Evolutionary conservation across 2,888 invertebrate species (phyloP), one percentile per base, ranked within the genome.

Genomic region (Zygogramma bicolorata): DNA sequence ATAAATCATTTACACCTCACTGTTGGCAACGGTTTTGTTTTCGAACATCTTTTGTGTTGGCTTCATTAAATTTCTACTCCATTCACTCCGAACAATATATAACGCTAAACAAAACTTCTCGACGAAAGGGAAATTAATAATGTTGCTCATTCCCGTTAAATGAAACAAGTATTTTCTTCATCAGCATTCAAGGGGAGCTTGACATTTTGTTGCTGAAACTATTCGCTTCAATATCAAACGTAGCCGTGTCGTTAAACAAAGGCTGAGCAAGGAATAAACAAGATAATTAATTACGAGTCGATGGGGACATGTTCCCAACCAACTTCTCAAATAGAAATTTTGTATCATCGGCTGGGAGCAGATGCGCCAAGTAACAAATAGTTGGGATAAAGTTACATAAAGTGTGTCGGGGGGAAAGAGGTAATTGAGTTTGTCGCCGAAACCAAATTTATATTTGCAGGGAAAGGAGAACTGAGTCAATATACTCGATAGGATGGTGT

Each of bases 251-350:
- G 4, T 4, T 25, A 4, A 53, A 53, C 53, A 27, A 53, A n/a
- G 27, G 22, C n/a, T 53, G 25, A 10, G 53, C 27, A 53, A 27
- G 53, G 15, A 27, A 13, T 53, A 25, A 53, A 53, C 53, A 53
- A 53, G 53, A 53, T 53, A 53, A 53, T 53, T 53, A 53, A 53
- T 53, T 53, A 46, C 46, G 20, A 46, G 53, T 53, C 53, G 53
- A 53, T 53, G 27, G 53, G 53, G 53, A 53, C 27, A 53, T 25
- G 53, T 53, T 25, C 27, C 22, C 53, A 22, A 27, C 53, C 25
- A 63, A 63, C 29, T 63, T 63, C 63, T 63, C 63, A 18, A 63
- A 46, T 27, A 18, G 29, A n/a, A 63, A 63, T 63, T 46, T 40
- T 63, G 63, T 63, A 63, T 27, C 53, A 53, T 53, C 15, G 63